Base-by-base conservation (phyloP, 2,113 vertebrate species). In the Myrmecophaga tridactyla region DNA sequence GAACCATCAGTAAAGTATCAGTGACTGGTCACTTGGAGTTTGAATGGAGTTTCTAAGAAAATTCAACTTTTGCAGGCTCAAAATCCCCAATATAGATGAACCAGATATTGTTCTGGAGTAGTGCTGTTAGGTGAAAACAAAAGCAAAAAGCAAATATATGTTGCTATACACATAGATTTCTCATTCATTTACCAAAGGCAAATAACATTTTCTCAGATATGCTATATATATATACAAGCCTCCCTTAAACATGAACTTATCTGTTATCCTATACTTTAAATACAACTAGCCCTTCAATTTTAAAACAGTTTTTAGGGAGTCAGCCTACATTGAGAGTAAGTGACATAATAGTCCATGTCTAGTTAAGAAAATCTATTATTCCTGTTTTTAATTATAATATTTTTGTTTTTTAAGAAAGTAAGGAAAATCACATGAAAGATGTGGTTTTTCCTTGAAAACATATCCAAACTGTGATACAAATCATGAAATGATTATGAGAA, bases 391-490 rank as follows among this genome's bases (percentile, higher is more conserved):
- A 89, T 31, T 36, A 94, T 27, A 43, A 92, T 67, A 70, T 63
- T 73, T 95, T 15, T 81, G 6, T n/a, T 94, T 97, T 96, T 85
- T 51, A 70, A 58, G 48, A 89, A 41, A 89, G 13, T n/a, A 82
- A 85, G 12, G 48, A 83, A 90, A 96, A 97, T 76, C 36, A 96
- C n/a, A 95, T 83, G 7, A 95, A 96, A 94, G 48, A 96, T 43
- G 69, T 48, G 4, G 0, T 8, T 96, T 94, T 91, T 25, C 48
- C 76, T 82, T 69, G 70, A 78, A 97, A 85, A 86, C 31, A 93
- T 93, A 89, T 51, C 25, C 20, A 80, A 96, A 62, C 4, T 92
- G 48, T 34, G 86, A 95, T 75, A 56, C 17, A 90, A 92, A 95
- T 17, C 10, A 65, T 88, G 92, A 93, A 72, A 65, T 12, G 18